Evolutionary conservation across 1,140 invertebrate genomes (phyloP).

Genomic region (Drosophila mojavensis): DNA sequence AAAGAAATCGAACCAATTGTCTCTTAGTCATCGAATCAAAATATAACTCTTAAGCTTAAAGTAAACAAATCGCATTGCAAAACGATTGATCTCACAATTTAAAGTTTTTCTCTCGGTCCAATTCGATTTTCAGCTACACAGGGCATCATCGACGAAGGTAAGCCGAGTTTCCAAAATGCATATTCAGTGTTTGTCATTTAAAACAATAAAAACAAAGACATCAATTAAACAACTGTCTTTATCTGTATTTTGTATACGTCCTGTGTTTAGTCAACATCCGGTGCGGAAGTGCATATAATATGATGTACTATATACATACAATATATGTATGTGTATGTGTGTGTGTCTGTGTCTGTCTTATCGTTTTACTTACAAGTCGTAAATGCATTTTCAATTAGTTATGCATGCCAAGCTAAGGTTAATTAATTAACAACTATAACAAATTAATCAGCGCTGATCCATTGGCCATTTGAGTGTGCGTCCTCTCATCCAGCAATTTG

Average conservation of each 20-base stretch:
- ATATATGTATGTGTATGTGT: no score
- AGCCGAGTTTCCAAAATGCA: constrained; percentile 25
- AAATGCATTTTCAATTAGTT: neutral
- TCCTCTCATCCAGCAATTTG: neutral
- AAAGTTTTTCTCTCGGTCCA: constrained; percentile 30
- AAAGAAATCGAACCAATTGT: no score
- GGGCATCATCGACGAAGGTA: constrained; percentile 78
- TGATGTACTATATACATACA: neutral
- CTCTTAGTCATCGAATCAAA: no score
- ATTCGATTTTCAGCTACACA: constrained; percentile 66
- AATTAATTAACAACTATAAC: neutral
- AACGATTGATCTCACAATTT: constrained; percentile 27
- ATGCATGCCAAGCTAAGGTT: constrained; percentile 10
- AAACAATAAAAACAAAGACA: neutral
- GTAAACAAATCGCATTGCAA: neutral
- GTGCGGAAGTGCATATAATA: constrained; percentile 7
- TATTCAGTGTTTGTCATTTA: constrained; percentile 2
- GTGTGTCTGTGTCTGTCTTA: neutral
- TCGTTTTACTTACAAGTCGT: neutral
- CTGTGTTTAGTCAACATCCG: constrained; percentile 20
- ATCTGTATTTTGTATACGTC: constrained; percentile 18
- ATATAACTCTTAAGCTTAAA: neutral
- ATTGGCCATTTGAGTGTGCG: neutral
- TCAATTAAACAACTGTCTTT: neutral
- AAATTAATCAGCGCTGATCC: neutral